Conservation (phyloP, 1,140 invertebrate genomes). For the Habropoda laboriosa region DNA sequence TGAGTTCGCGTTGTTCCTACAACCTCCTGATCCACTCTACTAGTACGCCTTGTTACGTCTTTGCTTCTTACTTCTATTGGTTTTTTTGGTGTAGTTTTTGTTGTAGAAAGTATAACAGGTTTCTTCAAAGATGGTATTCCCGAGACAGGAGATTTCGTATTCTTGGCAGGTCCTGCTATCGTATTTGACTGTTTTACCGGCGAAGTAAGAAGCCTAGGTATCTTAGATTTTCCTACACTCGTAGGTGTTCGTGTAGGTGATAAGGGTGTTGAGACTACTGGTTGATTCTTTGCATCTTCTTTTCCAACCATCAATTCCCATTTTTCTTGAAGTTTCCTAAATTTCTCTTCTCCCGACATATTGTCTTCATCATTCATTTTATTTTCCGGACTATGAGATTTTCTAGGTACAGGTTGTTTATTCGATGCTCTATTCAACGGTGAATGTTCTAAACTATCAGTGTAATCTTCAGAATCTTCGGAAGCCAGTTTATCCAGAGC, state of each 20-base stretch:
- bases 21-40: conserved; percentile 83
- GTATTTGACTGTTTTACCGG: conserved; percentile 82
- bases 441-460: conserved; percentile 87
- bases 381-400: conserved; percentile 50
- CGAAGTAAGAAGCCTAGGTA: conserved; percentile 87
- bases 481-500: conserved; percentile 87
- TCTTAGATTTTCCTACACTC: conserved; percentile 84
- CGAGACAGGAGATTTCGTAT: conserved; percentile 69
- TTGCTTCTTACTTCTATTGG: conserved; percentile 64
- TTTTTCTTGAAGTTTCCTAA: conserved; percentile 91
- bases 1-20: conserved; percentile 75
- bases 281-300: conserved; percentile 77
- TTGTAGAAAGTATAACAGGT: conserved; percentile 51
- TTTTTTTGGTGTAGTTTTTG: conserved; percentile 67
- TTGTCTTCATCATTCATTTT: conserved; percentile 74
- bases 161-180: conserved; percentile 66
- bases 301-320: conserved; percentile 90
- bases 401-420: conserved; percentile 54
- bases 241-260: conserved; percentile 80
- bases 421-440: conserved; percentile 76
- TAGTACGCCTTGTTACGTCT: conserved; percentile 79
- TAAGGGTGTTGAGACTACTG: conserved; percentile 70
- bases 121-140: conserved; percentile 77
- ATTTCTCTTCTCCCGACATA: conserved; percentile 82
- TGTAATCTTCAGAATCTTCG: conserved; percentile 88